Evolutionary conservation across 2,113 vertebrate genomes (phyloP).

Genomic region (Gymnocephalus cernua): DNA sequence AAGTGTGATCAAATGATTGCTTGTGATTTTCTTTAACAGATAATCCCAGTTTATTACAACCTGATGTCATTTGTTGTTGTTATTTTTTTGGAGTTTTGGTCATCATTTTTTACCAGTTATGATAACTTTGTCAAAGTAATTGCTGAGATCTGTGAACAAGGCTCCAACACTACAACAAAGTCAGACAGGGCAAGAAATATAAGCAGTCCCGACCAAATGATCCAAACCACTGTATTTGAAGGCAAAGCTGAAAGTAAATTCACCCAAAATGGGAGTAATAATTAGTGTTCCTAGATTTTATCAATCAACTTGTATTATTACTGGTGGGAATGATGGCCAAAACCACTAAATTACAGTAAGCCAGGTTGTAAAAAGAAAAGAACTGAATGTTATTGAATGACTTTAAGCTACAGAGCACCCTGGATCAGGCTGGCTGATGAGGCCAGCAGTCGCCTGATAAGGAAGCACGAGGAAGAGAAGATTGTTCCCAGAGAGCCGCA

Average conservation of each 20-base stretch:
- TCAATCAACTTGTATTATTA: background rate
- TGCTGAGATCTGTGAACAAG: background rate
- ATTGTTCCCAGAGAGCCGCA: conserved; percentile 15
- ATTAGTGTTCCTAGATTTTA: too few relatives aligned
- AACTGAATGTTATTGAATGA: background rate
- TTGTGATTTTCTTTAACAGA: background rate
- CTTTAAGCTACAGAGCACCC: background rate
- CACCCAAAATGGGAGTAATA: background rate
- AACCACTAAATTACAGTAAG: background rate
- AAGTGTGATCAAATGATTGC: background rate
- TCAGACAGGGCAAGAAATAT: background rate
- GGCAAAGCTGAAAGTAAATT: background rate
- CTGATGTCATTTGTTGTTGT: too few relatives aligned
- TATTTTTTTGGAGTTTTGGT: background rate
- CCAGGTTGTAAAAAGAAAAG: background rate
- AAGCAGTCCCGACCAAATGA: background rate
- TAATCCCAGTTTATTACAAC: background rate
- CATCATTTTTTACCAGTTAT: background rate
- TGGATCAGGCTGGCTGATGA: background rate
- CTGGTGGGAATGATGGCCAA: background rate
- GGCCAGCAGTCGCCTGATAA: conserved; percentile 12
- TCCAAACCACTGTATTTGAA: background rate
- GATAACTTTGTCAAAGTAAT: background rate
- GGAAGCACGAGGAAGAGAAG: conserved; percentile 12
- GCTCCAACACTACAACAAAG: background rate